Conservation (phyloP, 2,113 vertebrate genomes). For the Podarcis cretensis region DNA sequence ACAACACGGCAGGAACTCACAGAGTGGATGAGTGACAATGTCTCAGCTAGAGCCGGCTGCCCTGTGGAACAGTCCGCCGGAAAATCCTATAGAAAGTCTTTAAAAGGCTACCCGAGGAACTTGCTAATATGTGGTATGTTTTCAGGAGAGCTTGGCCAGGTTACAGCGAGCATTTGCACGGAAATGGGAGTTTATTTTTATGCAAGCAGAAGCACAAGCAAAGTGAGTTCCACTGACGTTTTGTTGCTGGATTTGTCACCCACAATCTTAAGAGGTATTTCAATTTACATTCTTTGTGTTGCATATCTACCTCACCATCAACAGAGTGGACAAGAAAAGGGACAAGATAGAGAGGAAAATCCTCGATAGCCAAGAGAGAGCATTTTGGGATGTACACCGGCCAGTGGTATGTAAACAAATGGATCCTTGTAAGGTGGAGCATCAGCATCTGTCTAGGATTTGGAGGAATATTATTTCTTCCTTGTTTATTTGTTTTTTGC, state of each 20-base stretch:
- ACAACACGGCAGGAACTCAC: neutral
- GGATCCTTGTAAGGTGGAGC: accelerated
- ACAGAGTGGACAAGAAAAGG: conserved; percentile 97
- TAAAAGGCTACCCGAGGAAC: conserved; percentile 21
- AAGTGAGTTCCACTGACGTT: conserved; percentile 85
- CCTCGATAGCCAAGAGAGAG: conserved; percentile 96
- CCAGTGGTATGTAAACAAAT: conserved; percentile 87
- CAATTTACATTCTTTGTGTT: conserved; percentile 33
- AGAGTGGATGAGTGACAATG: neutral
- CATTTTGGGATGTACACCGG: conserved; percentile 97
- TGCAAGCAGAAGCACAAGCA: conserved; percentile 99
- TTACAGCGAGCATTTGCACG: conserved; percentile 96
- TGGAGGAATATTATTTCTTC: neutral
- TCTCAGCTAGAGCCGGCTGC: neutral
- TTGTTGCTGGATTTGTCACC: conserved; percentile 12
- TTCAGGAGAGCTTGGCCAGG: conserved; percentile 96
- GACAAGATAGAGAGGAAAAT: conserved; percentile 99
- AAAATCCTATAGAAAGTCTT: conserved; percentile 6
- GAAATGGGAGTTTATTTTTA: conserved; percentile 99
- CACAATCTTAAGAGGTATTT: neutral
- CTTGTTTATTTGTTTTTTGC: neutral
- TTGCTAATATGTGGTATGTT: conserved; percentile 50
- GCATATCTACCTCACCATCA: conserved; percentile 28
- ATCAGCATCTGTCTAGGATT: accelerated
- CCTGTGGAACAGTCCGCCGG: neutral